Percentiles rank a stretch among this genome's conserved stretches.
These are phyloP conservation scores for Tholera decimalis DNA, from an alignment of 2,888 invertebrate species.

Conservation along the genomic window DNA sequence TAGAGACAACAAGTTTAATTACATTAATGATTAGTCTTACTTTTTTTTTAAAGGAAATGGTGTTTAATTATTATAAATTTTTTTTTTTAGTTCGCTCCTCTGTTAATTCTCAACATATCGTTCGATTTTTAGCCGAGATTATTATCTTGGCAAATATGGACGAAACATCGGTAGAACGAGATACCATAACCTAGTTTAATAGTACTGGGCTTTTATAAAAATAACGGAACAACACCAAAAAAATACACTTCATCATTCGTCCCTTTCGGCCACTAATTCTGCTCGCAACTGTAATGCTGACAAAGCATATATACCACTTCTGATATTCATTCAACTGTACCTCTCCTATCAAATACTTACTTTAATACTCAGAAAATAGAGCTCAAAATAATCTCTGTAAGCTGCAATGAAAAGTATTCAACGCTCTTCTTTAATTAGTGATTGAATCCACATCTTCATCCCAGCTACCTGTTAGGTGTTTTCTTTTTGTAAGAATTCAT, in stretches of 20 bases:
- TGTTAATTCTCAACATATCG: no score
- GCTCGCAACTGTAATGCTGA: constrained; percentile 58
- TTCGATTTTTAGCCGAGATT: no score
- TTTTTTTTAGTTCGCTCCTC: no score
- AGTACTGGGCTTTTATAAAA: neutral
- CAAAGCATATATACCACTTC: constrained; percentile 61
- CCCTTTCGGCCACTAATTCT: constrained; percentile 13
- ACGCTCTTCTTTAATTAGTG: constrained; percentile 72
- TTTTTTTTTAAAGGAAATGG: no score
- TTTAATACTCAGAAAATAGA: neutral
- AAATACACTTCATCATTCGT: neutral
- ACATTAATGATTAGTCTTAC: no score
- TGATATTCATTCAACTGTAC: constrained; percentile 25
- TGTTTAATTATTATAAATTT: no score
- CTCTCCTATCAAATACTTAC: constrained; percentile 6
- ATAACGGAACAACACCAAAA: neutral
- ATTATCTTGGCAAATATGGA: no score
- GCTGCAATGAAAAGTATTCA: neutral
- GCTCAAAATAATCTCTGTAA: constrained; percentile 6
- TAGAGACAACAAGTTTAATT: no score
- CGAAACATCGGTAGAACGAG: no score
- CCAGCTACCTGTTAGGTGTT: constrained; percentile 74
- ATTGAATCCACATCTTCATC: constrained; percentile 73
- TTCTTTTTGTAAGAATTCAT: constrained; percentile 65
- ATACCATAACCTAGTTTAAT: neutral